phyloP scores from a whole-genome alignment of 2,888 invertebrate species.

The Brachypalpus laphriformis region DNA sequence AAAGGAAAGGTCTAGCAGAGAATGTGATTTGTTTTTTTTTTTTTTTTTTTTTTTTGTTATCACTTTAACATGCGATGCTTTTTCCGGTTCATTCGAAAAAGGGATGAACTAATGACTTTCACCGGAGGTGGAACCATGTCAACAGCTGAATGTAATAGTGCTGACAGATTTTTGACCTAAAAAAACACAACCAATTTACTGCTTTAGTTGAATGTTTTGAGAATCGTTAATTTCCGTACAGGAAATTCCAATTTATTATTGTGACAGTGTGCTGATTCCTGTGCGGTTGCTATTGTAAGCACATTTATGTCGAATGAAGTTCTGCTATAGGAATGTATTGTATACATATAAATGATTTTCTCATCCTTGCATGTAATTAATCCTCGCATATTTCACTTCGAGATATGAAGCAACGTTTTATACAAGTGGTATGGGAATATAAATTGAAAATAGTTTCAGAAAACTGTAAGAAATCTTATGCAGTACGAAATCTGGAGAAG shows the following conservation, averaged over 20 bases:
- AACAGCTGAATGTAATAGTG: neutral
- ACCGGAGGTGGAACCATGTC: neutral
- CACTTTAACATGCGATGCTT: neutral
- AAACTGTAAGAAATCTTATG: too few relatives aligned
- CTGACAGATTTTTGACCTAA: neutral
- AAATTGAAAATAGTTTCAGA: too few relatives aligned
- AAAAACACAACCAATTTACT: neutral
- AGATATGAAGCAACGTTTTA: too few relatives aligned
- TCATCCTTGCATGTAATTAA: too few relatives aligned
- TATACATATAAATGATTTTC: too few relatives aligned
- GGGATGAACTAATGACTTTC: slow-evolving; percentile 9
- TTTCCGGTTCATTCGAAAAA: neutral
- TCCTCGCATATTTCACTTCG: too few relatives aligned
- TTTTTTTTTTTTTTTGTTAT: neutral
- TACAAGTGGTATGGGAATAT: too few relatives aligned
- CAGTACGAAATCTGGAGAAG: neutral
- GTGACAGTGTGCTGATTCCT: neutral
- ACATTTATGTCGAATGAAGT: too few relatives aligned
- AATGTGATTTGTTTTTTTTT: neutral
- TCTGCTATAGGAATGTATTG: too few relatives aligned
- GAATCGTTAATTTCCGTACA: slow-evolving; percentile 29
- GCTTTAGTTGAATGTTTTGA: neutral
- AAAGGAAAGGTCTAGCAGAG: neutral
- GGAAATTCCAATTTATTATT: slow-evolving; percentile 11
- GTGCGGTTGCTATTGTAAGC: too few relatives aligned